phyloP scores from a whole-genome alignment of 2,888 invertebrate species.

The Drosophila paramelanica region DNA sequence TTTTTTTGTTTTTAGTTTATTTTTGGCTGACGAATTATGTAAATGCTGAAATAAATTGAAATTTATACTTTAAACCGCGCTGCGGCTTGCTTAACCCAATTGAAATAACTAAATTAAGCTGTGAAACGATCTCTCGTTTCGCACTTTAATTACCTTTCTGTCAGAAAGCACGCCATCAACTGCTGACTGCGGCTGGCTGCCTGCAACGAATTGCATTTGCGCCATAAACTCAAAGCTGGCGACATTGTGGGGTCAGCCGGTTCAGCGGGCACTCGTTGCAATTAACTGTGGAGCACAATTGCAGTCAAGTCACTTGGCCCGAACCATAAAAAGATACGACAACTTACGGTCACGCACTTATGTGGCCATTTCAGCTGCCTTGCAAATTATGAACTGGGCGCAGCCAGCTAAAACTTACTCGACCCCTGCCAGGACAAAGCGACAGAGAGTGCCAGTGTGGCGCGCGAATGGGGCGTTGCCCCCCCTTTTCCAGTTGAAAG shows the following conservation, averaged over 20 bases:
- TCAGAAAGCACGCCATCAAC: conserved; percentile 27
- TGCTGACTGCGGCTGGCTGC: conserved; percentile 22
- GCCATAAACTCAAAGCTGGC: conserved; percentile 22
- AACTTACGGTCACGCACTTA: conserved; percentile 38
- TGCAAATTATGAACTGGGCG: conserved; percentile 45
- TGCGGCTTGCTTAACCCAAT: conserved; percentile 64
- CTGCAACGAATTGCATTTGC: conserved; percentile 31
- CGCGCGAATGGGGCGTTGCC: background rate
- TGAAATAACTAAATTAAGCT: conserved; percentile 61
- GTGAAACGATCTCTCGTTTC: conserved; percentile 9
- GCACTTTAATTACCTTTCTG: conserved; percentile 35
- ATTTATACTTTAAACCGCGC: conserved; percentile 49
- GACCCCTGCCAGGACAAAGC: too few relatives aligned
- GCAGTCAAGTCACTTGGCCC: conserved; percentile 30
- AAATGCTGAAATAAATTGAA: conserved; percentile 68
- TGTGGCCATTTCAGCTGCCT: conserved; percentile 29
- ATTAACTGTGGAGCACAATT: conserved; percentile 50
- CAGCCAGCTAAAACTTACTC: conserved; percentile 2
- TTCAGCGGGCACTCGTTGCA: conserved; percentile 36
- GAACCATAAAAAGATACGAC: conserved; percentile 55
- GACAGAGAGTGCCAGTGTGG: background rate
- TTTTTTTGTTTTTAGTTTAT: conserved; percentile 10
- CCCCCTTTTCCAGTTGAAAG: conserved; percentile 5
- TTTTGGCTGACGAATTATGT: conserved; percentile 65
- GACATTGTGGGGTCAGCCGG: conserved; percentile 32